Conservation (phyloP, 2,888 invertebrate species). For the Quadriops clusia region DNA sequence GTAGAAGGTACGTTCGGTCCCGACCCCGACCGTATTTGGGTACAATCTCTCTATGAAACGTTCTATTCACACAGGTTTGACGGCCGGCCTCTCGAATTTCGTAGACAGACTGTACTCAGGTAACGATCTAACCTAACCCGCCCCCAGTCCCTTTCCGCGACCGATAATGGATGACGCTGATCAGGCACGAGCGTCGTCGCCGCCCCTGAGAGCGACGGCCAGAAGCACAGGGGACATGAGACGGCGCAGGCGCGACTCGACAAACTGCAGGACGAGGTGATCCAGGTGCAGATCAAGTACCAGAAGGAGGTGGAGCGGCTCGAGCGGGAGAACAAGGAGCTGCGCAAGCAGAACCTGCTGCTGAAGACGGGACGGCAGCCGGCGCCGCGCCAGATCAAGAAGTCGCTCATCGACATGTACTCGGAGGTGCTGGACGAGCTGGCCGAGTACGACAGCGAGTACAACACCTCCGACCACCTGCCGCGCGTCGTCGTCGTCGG, state of each 20-base stretch:
- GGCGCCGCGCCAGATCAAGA: slow-evolving; percentile 35
- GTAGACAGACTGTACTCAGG: slow-evolving; percentile 42
- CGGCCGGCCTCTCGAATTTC: slow-evolving; percentile 33
- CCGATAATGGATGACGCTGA: no score
- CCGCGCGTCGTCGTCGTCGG: slow-evolving; percentile 98
- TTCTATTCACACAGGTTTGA: slow-evolving; percentile 34
- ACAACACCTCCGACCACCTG: slow-evolving; percentile 87
- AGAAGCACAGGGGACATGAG: slow-evolving; percentile 41
- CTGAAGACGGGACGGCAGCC: slow-evolving; percentile 60
- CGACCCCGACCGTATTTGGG: slow-evolving; percentile 25
- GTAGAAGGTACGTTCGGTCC: slow-evolving; percentile 29
- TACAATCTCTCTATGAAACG: slow-evolving; percentile 28
- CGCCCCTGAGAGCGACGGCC: slow-evolving; percentile 40
- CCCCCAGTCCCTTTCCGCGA: no score
- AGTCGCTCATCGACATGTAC: slow-evolving; percentile 91
- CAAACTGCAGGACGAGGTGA: slow-evolving; percentile 78
- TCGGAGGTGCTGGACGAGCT: slow-evolving; percentile 95
- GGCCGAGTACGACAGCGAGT: slow-evolving; percentile 66
- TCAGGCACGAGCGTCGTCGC: no score
- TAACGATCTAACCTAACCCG: slow-evolving; percentile 44
- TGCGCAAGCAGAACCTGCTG: slow-evolving; percentile 78
- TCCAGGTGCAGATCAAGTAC: slow-evolving; percentile 89
- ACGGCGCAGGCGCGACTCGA: slow-evolving; percentile 57
- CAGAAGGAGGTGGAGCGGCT: slow-evolving; percentile 90
- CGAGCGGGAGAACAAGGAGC: slow-evolving; percentile 92